Evolutionary conservation across 2,797 vertebrate genomes (phyloP).

Genomic region (Ptychobarbus kaznakovi): DNA sequence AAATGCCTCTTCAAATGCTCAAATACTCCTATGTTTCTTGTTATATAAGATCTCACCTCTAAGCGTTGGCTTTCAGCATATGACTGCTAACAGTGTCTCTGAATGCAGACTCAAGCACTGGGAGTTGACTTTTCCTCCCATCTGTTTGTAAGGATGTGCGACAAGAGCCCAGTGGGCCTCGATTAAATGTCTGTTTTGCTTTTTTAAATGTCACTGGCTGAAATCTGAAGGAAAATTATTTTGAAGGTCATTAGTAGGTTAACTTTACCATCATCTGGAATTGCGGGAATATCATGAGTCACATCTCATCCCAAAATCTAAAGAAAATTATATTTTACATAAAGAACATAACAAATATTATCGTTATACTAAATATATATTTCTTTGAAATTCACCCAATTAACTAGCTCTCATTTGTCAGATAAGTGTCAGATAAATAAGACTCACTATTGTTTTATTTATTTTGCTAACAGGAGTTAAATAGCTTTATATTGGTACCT

Average conservation of each 20-base stretch:
- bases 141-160: slow-evolving; percentile 26
- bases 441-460: slow-evolving; percentile 37
- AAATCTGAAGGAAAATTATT: slow-evolving; percentile 63
- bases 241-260: slow-evolving; percentile 66
- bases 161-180: slow-evolving; percentile 43
- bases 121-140: slow-evolving; percentile 24
- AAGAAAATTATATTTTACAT: not conserved
- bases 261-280: not conserved
- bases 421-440: slow-evolving; percentile 35
- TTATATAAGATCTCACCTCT: slow-evolving; percentile 19
- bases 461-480: slow-evolving; percentile 54
- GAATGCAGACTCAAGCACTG: slow-evolving; percentile 17
- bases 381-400: not conserved
- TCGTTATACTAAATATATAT: not conserved
- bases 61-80: slow-evolving; percentile 9
- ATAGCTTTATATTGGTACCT: slow-evolving; percentile 56
- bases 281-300: not conserved
- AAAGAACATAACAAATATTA: not conserved
- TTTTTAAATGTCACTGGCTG: slow-evolving; percentile 67
- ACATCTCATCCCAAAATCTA: not conserved
- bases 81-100: not conserved
- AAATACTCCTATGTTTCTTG: not conserved
- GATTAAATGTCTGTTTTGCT: slow-evolving; percentile 63
- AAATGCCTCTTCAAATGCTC: slow-evolving; percentile 16
- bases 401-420: slow-evolving; percentile 55